A percentile compares a stretch with the other conserved stretches of the same genome.
phyloP scores from a whole-genome alignment of 2,113 vertebrate genomes.

The Protobothrops mucrosquamatus region DNA sequence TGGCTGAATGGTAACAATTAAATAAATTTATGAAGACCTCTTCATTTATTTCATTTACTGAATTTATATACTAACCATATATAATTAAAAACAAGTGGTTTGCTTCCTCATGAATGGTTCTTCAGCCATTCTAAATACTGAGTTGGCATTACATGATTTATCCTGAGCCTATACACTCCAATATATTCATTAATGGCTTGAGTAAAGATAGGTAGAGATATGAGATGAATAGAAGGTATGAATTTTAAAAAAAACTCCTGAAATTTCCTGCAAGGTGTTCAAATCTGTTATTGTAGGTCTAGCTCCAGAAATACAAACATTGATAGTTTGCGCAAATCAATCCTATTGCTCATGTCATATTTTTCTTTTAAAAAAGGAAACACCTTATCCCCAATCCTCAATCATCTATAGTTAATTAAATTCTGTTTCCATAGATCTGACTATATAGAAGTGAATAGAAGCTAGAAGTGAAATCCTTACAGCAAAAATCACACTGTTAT shows the following conservation, averaged over 20 bases:
- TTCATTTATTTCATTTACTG: neutral
- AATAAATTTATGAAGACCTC: neutral
- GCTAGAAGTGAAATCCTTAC: neutral
- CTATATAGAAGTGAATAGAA: neutral
- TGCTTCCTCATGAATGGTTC: neutral
- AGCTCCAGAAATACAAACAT: neutral
- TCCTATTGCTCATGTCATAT: neutral
- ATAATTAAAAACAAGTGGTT: neutral
- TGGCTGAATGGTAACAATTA: neutral
- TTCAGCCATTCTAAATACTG: neutral
- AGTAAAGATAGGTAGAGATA: neutral
- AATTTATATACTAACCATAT: neutral
- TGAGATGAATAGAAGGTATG: neutral
- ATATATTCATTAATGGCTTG: neutral
- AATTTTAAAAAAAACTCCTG: neutral
- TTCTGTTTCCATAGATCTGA: neutral
- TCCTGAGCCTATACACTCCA: neutral
- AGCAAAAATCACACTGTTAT: neutral
- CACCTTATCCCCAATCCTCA: neutral
- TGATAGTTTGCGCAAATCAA: neutral
- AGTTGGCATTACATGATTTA: neutral
- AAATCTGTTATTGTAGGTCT: neutral
- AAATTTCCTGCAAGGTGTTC: neutral
- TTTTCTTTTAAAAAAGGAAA: neutral
- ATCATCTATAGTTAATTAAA: neutral